Base-by-base conservation (phyloP, 2,888 invertebrate species). In the Eupithecia insigniata region DNA sequence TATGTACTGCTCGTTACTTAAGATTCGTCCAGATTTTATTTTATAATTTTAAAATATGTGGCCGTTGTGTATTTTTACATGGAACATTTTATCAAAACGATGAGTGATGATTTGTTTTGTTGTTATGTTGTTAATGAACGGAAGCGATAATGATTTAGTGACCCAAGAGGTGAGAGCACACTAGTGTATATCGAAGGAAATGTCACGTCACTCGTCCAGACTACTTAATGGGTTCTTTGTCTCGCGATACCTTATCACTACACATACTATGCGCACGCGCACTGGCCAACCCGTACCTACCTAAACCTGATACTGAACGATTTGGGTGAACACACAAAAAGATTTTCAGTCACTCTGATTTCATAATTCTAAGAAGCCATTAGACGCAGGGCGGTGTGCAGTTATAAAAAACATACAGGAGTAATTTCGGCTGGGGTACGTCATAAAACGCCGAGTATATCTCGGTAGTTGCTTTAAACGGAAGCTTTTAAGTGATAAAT, bases 401-500 rank as follows among this genome's bases (percentile, higher is more conserved):
- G 72, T 73, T 74, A 69, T 79, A 77, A 82, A 82, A 83, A 80
- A 81, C 80, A 80, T 81, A 81, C 79, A 84, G 84, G 76, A 86
- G 83, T 82, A 76, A 81, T 84, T 83, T 83, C 78, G 78, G 73
- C 75, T 79, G 76, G 80, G 82, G 80, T 84, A 81, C 83, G 81
- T 84, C 84, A 84, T 90, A 89, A 89, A 89, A 86, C 83, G 75
- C 81, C 78, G 81, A 82, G 78, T 81, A 78, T 79, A 81, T 82
- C 84, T 82, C 83, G 82, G 84, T 83, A 82, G 86, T 82, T 80
- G 84, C 81, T 84, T 83, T 82, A 85, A 87, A 85, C 93, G 93
- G 93, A 93, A 93, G 92, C 91, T 91, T 91, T 90, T 89, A 92
- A 92, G 90, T 93, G 92, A 92, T 93, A 92, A 92, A 93, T 93